These are phyloP conservation scores for Psophia crepitans DNA, from an alignment of 2,113 vertebrate genomes.

Conservation along the genomic window DNA sequence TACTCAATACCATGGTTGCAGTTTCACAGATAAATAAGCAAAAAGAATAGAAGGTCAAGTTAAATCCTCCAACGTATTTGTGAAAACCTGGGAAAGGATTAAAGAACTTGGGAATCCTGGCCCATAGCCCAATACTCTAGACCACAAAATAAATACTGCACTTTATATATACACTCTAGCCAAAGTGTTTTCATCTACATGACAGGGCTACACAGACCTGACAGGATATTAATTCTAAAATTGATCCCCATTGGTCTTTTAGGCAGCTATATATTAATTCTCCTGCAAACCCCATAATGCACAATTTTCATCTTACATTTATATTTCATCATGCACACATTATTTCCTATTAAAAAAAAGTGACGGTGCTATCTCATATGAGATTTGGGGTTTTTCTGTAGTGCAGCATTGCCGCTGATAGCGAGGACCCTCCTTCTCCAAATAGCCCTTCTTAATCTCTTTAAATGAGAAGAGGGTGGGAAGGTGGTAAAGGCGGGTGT, in stretches of 20 bases:
- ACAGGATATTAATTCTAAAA: constrained; percentile 48
- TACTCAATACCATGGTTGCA: not conserved
- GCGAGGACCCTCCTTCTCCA: not conserved
- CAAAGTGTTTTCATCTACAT: not conserved
- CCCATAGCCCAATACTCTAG: not conserved
- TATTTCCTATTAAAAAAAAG: not conserved
- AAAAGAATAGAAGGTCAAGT: not conserved
- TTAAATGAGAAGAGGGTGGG: not conserved
- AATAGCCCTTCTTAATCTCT: not conserved
- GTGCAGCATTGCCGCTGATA: fast-evolving
- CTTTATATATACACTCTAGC: not conserved
- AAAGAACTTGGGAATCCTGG: not conserved
- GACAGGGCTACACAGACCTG: not conserved
- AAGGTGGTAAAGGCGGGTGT: not conserved
- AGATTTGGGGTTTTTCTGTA: not conserved
- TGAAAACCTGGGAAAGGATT: not conserved
- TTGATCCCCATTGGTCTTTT: constrained; percentile 2
- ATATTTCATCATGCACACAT: not conserved
- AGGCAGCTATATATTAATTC: not conserved
- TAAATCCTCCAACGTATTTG: not conserved
- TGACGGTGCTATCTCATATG: fast-evolving
- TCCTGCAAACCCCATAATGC: not conserved
- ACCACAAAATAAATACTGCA: constrained; percentile 27
- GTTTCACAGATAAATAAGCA: not conserved
- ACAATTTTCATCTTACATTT: not conserved